These are phyloP conservation scores for Ptychodera flava DNA, from an alignment of 35 echinoderm and acorn worm genomes.

Conservation along the genomic window DNA sequence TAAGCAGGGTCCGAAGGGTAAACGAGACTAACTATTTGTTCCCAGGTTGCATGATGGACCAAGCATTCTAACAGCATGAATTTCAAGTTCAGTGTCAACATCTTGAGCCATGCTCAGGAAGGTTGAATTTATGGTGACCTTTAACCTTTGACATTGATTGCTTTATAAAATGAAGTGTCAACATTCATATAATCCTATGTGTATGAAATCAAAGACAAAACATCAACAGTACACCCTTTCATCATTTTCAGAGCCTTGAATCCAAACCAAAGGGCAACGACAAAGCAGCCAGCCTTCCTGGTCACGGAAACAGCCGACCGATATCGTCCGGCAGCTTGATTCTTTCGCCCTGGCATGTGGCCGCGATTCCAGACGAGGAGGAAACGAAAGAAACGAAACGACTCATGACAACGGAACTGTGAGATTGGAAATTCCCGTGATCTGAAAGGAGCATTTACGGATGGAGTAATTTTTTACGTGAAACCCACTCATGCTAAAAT, in stretches of 20 bases:
- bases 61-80: background rate
- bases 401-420: background rate
- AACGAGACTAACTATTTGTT: too few relatives aligned
- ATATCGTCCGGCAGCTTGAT: background rate
- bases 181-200: background rate
- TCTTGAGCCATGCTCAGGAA: too few relatives aligned
- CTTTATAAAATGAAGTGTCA: background rate
- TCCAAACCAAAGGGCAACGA: background rate
- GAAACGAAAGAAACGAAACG: background rate
- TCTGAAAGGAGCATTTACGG: too few relatives aligned
- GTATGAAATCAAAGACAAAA: background rate
- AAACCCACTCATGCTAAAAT: too few relatives aligned
- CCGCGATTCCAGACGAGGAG: background rate
- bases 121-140: too few relatives aligned
- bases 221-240: background rate
- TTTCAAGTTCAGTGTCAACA: background rate
- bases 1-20: too few relatives aligned
- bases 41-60: too few relatives aligned
- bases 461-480: too few relatives aligned
- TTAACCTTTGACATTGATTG: too few relatives aligned
- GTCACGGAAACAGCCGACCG: background rate
- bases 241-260: background rate
- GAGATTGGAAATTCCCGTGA: too few relatives aligned
- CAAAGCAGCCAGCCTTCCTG: background rate
- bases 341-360: background rate